phyloP scores from a whole-genome alignment of 2,888 invertebrate species.

The Ephialtes manifestator region DNA sequence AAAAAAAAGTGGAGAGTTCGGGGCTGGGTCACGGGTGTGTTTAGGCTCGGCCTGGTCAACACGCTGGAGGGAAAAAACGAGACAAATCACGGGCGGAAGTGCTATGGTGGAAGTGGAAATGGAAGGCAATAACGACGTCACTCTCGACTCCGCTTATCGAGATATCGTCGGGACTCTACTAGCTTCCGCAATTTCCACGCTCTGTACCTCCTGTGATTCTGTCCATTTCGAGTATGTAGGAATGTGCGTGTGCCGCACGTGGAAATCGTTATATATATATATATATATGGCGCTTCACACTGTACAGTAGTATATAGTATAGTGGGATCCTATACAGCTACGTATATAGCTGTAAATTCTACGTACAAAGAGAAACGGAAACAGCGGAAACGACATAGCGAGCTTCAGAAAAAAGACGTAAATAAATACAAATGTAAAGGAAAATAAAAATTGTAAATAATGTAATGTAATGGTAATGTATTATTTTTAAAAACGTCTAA shows the following conservation, averaged over 20 bases:
- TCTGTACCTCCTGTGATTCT: conserved; percentile 53
- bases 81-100: conserved; percentile 77
- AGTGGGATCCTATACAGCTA: neutral
- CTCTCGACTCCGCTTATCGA: conserved; percentile 82
- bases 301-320: neutral
- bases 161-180: conserved; percentile 81
- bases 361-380: conserved; percentile 51
- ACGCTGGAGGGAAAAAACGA: conserved; percentile 22
- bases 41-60: conserved; percentile 62
- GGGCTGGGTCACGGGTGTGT: conserved; percentile 67
- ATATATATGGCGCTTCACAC: neutral
- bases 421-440: neutral
- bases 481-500: neutral
- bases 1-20: conserved; percentile 34
- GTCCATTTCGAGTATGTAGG: conserved; percentile 25
- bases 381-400: conserved; percentile 63
- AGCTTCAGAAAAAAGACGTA: conserved; percentile 13
- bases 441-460: neutral
- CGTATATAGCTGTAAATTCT: conserved; percentile 21
- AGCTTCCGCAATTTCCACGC: conserved; percentile 82
- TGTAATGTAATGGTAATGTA: neutral
- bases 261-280: neutral
- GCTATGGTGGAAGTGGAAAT: conserved; percentile 84
- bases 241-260: conserved; percentile 15
- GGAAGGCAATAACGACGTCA: conserved; percentile 84